Percentiles rank a stretch among this genome's conserved stretches.
phyloP scores from a whole-genome alignment of 2,888 invertebrate species.

The Cephus pulcher region DNA sequence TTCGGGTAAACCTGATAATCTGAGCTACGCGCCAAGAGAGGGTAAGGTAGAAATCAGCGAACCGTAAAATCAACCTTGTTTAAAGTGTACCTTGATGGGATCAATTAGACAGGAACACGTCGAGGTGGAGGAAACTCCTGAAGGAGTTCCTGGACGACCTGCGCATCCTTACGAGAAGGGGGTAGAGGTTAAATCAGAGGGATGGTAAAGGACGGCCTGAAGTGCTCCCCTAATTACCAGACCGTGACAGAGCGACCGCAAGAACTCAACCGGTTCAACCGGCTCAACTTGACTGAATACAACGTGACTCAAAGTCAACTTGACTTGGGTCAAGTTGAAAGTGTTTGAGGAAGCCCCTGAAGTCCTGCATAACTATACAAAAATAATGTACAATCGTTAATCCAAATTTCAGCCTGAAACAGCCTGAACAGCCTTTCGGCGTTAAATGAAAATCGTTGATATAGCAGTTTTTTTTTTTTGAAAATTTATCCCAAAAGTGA shows the following conservation, averaged over 20 bases:
- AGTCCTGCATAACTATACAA: background rate
- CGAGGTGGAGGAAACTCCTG: conserved; percentile 7
- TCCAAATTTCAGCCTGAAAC: background rate
- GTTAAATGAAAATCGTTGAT: too few relatives aligned
- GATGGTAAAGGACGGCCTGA: background rate
- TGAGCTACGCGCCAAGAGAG: background rate
- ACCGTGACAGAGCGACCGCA: conserved; percentile 9
- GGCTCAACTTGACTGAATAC: background rate
- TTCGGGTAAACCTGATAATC: too few relatives aligned
- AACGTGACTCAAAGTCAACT: background rate
- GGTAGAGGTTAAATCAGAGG: background rate
- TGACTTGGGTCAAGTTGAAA: background rate
- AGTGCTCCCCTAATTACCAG: conserved; percentile 10
- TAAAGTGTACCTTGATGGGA: conserved; percentile 26
- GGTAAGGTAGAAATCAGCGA: background rate
- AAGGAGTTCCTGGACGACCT: background rate
- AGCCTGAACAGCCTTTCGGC: too few relatives aligned
- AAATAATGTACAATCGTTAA: background rate
- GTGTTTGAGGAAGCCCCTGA: too few relatives aligned
- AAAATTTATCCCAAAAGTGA: background rate
- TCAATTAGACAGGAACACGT: conserved; percentile 28
- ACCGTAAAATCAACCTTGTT: conserved; percentile 18
- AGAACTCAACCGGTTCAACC: background rate
- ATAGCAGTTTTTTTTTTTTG: too few relatives aligned
- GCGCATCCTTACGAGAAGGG: background rate